Evolutionary conservation across 2,888 invertebrate species (phyloP).

Genomic region (Mechanitis messenoides): DNA sequence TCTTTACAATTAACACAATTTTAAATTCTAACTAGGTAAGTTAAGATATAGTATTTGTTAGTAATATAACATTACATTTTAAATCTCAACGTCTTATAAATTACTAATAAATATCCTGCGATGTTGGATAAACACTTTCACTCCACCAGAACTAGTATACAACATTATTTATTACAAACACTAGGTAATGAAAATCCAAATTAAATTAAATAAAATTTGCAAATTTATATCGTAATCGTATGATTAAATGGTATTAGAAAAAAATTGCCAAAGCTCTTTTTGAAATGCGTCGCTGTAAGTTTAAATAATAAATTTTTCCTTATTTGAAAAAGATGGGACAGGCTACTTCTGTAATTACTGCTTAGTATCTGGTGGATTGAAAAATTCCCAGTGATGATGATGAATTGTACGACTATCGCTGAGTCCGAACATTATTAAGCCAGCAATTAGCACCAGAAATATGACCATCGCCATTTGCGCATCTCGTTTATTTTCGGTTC

Average conservation of each 20-base stretch:
- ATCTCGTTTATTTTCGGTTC: conserved; percentile 82
- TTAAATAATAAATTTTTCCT: no score
- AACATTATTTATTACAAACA: no score
- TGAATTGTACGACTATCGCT: conserved; percentile 84
- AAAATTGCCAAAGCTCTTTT: no score
- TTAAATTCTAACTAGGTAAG: conserved; percentile 8
- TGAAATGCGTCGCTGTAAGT: no score
- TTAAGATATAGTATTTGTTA: conserved; percentile 8
- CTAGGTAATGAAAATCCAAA: not conserved
- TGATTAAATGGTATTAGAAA: not conserved
- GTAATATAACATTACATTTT: not conserved
- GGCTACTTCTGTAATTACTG: conserved; percentile 38
- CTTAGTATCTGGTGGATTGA: conserved; percentile 85
- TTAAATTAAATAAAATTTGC: not conserved
- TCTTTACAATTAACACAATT: conserved; percentile 38
- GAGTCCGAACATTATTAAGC: conserved; percentile 84
- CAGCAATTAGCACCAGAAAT: conserved; percentile 85
- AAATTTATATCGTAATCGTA: not conserved
- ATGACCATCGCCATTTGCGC: conserved; percentile 86
- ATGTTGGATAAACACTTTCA: no score
- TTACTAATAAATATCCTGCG: no score
- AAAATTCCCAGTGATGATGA: conserved; percentile 92
- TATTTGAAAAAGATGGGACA: not conserved
- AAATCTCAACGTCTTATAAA: no score
- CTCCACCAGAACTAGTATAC: no score